Evolutionary conservation across 2,888 invertebrate species (phyloP).

Genomic region (Choristoneura rosaceana): DNA sequence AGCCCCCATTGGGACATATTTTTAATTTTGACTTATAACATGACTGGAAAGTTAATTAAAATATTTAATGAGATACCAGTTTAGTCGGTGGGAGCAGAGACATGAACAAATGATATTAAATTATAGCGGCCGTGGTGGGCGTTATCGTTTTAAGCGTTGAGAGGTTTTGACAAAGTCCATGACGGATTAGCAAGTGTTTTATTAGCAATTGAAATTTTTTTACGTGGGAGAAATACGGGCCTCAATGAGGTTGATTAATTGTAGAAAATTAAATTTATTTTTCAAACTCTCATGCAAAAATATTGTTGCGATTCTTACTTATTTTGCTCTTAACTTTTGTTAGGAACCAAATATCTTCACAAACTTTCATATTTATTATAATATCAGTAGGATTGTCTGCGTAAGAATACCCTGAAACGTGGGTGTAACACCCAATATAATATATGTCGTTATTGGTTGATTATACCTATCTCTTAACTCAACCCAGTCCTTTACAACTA

Average conservation of each 20-base stretch:
- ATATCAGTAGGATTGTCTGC: neutral
- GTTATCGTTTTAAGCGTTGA: constrained; percentile 37
- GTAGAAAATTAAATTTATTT: neutral
- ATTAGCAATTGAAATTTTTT: constrained; percentile 28
- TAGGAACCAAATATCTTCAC: no score
- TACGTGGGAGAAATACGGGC: neutral
- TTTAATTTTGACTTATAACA: constrained; percentile 72
- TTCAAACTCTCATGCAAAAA: no score
- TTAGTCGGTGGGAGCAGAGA: constrained; percentile 73
- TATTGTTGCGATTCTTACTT: no score
- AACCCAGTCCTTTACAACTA: neutral
- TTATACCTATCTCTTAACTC: neutral
- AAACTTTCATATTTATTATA: no score
- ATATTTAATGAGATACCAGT: constrained; percentile 79
- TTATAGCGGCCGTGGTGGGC: constrained; percentile 76
- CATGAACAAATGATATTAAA: constrained; percentile 80
- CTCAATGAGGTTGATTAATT: neutral
- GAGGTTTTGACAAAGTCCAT: constrained; percentile 54
- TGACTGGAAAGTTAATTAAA: constrained; percentile 79
- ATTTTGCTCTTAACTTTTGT: no score
- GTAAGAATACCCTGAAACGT: neutral
- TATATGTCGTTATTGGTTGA: neutral
- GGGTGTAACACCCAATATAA: neutral
- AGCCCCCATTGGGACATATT: constrained; percentile 60
- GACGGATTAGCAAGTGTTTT: constrained; percentile 49